phyloP scores from a whole-genome alignment of 1,140 invertebrate species.

The Diuraphis noxia region DNA sequence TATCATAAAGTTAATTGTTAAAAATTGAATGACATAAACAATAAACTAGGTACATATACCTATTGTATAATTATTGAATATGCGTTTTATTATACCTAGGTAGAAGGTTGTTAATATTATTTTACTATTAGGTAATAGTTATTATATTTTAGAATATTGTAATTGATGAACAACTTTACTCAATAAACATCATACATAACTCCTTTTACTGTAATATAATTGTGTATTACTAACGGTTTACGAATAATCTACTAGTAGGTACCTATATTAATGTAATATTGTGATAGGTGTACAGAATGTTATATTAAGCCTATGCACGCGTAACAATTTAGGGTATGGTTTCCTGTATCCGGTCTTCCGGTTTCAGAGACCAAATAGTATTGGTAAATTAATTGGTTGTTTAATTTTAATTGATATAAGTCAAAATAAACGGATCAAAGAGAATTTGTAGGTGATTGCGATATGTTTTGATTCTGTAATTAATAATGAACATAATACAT shows the following conservation, averaged over 20 bases:
- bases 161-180: background rate
- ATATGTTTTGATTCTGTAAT: background rate
- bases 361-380: background rate
- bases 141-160: background rate
- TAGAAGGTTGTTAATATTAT: background rate
- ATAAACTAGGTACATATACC: too few species aligned
- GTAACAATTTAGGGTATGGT: slow-evolving; percentile 45
- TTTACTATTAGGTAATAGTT: background rate
- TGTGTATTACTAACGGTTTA: background rate
- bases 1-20: background rate
- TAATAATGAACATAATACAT: background rate
- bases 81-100: background rate
- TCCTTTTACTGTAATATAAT: background rate
- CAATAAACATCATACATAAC: background rate
- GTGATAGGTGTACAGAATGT: background rate
- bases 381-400: background rate
- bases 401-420: background rate
- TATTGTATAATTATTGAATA: background rate
- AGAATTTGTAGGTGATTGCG: background rate
- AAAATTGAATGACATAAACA: background rate
- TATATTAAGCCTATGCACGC: slow-evolving; percentile 41
- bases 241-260: background rate
- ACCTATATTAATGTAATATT: background rate
- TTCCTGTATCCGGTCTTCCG: slow-evolving; percentile 42
- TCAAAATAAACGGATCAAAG: background rate